phyloP scores from a whole-genome alignment of 2,113 vertebrate species.

The Glaucidium brasilianum region DNA sequence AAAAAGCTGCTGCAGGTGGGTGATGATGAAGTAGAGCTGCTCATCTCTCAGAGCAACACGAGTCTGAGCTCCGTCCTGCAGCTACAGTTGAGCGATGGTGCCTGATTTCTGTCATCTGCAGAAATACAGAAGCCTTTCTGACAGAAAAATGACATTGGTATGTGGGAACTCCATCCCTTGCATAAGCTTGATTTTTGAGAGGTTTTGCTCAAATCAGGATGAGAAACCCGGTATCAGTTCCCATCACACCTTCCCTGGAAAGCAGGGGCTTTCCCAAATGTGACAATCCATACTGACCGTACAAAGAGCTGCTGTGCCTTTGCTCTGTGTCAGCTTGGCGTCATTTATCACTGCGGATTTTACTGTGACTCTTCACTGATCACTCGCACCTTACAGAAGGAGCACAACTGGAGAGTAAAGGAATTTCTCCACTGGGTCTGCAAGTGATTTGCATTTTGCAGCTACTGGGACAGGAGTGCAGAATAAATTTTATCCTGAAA shows the following conservation, averaged over 20 bases:
- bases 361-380: neutral
- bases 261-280: neutral
- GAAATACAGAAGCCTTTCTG: neutral
- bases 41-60: neutral
- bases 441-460: neutral
- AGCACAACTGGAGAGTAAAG: neutral
- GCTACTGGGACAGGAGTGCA: neutral
- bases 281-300: neutral
- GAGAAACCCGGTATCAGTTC: neutral
- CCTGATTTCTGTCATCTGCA: neutral
- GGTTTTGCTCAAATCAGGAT: neutral
- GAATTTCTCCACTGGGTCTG: neutral
- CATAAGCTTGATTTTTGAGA: neutral
- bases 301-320: neutral
- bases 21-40: neutral
- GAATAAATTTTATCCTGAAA: neutral
- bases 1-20: neutral
- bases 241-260: neutral
- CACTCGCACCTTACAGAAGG: neutral
- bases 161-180: neutral
- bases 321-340: neutral
- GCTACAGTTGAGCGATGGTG: neutral
- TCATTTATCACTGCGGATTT: neutral
- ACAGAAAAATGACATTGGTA: fast-evolving
- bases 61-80: neutral